Conservation (phyloP, 2,888 invertebrate genomes). For the Buathra laborator region DNA sequence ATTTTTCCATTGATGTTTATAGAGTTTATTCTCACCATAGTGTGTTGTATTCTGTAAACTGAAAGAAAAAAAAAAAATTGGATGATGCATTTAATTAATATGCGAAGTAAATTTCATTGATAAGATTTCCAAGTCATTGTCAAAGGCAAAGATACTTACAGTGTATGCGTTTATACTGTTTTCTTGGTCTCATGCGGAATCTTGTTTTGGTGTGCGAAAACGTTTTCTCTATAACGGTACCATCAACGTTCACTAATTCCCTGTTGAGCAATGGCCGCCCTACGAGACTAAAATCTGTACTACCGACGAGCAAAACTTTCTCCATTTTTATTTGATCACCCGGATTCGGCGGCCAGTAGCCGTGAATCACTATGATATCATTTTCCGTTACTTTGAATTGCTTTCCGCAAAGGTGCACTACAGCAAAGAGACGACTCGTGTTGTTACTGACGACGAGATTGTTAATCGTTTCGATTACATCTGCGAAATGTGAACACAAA, state of each 20-base stretch:
- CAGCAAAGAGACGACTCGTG: constrained; percentile 91
- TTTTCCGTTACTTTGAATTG: constrained; percentile 94
- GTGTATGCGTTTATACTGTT: constrained; percentile 92
- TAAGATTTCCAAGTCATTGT: background rate
- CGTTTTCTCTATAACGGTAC: constrained; percentile 94
- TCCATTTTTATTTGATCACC: constrained; percentile 93
- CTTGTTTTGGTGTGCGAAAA: constrained; percentile 92
- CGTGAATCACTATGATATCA: constrained; percentile 94
- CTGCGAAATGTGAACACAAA: constrained; percentile 76
- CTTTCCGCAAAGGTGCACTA: constrained; percentile 92
- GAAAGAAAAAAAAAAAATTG: constrained; percentile 74
- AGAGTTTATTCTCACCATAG: constrained; percentile 92
- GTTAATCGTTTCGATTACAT: constrained; percentile 89
- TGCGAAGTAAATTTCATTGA: background rate
- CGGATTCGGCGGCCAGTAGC: constrained; percentile 93
- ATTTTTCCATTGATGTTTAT: constrained; percentile 88
- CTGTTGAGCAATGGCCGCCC: constrained; percentile 92
- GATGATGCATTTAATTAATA: background rate
- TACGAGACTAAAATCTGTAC: constrained; percentile 92
- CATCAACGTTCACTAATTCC: constrained; percentile 91
- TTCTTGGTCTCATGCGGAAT: constrained; percentile 91
- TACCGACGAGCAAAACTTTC: constrained; percentile 93
- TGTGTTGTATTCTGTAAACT: constrained; percentile 89
- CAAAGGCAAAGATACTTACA: constrained; percentile 85
- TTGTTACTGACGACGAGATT: constrained; percentile 86